Evolutionary conservation across 2,113 vertebrate genomes (phyloP).

Genomic region (Daboia siamensis): DNA sequence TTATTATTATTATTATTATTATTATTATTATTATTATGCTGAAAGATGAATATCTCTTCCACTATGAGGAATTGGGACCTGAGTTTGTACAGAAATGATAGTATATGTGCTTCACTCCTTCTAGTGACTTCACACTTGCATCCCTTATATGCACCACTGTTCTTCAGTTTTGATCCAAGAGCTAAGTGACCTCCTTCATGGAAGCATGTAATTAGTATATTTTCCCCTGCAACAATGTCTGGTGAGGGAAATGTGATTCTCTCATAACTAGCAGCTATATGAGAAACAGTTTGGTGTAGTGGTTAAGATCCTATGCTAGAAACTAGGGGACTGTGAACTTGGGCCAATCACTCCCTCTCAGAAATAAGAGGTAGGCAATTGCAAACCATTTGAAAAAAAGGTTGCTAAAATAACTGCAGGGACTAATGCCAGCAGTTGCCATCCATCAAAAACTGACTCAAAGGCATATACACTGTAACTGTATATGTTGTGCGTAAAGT

Average conservation of each 20-base stretch:
- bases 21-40: neutral
- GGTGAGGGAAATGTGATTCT: neutral
- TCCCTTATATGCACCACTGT: neutral
- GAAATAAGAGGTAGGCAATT: neutral
- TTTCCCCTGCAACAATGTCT: neutral
- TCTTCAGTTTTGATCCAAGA: neutral
- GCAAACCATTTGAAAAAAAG: neutral
- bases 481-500: neutral
- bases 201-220: neutral
- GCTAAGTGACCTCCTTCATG: neutral
- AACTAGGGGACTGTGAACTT: neutral
- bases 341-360: neutral
- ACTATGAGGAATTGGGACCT: constrained; percentile 20
- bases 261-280: neutral
- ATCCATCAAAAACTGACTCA: neutral
- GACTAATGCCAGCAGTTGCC: neutral
- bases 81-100: neutral
- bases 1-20: too few species aligned
- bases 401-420: neutral
- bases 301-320: neutral
- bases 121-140: neutral
- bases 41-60: neutral
- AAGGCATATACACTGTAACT: neutral
- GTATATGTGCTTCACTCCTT: neutral
- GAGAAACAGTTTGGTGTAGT: neutral